Evolutionary conservation across 1,140 invertebrate species (phyloP).

Genomic region (Cotesia typhae): DNA sequence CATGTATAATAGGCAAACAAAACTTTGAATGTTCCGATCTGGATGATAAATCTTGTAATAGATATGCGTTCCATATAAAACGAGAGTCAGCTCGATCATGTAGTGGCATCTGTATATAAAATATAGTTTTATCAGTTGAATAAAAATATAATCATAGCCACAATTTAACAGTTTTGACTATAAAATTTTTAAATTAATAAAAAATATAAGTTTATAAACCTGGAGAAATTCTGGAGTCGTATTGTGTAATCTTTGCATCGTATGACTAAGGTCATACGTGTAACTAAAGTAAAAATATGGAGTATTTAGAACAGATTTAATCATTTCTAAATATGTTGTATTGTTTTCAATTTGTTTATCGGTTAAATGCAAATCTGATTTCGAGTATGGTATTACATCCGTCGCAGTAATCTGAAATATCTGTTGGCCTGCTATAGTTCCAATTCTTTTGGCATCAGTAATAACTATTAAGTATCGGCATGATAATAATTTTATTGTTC

Average conservation of each 20-base stretch:
- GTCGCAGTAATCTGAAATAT: slow-evolving; percentile 86
- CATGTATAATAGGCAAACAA: slow-evolving; percentile 87
- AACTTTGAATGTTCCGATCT: slow-evolving; percentile 79
- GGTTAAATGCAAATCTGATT: slow-evolving; percentile 85
- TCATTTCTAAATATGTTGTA: slow-evolving; percentile 81
- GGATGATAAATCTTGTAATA: slow-evolving; percentile 75
- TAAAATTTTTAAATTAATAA: background rate
- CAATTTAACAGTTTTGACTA: no score
- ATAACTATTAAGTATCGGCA: slow-evolving; percentile 92
- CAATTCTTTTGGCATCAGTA: slow-evolving; percentile 84
- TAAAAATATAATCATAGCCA: slow-evolving; percentile 29
- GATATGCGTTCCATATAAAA: slow-evolving; percentile 93
- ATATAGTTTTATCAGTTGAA: slow-evolving; percentile 43
- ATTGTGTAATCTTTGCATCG: slow-evolving; percentile 88
- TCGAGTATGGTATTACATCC: slow-evolving; percentile 87
- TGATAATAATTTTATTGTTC: slow-evolving; percentile 84
- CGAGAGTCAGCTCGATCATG: slow-evolving; percentile 82
- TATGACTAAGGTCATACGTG: slow-evolving; percentile 92
- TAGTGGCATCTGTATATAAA: slow-evolving; percentile 69
- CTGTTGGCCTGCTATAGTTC: slow-evolving; percentile 84
- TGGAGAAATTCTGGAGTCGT: slow-evolving; percentile 86
- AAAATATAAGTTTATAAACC: slow-evolving; percentile 46
- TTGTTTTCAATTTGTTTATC: slow-evolving; percentile 83
- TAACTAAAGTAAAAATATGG: slow-evolving; percentile 93
- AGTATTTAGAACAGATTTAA: slow-evolving; percentile 79